Evolutionary conservation across 2,888 invertebrate genomes (phyloP), one percentile per base, ranked within the genome.

Genomic region (Eristalis pertinax): DNA sequence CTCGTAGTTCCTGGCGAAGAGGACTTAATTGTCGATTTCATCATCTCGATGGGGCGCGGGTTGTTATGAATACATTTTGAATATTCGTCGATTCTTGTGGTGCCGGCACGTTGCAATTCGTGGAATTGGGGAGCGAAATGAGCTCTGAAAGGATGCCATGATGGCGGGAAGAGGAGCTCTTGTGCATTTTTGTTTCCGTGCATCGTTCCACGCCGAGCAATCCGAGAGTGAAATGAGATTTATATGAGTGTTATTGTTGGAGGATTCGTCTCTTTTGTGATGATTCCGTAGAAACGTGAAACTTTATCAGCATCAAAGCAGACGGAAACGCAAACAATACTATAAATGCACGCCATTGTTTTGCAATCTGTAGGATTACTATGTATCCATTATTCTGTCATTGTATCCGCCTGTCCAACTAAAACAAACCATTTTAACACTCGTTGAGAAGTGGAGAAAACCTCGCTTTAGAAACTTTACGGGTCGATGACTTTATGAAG

Each of bases 21-120:
- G 24, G 26, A 60, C 38, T 65, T 35, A 65, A 65, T 41, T 35
- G 38, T 60, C 5, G 24, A 26, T 60, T 60, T 13, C 15, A 26
- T 50, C 32, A 8, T 63, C 15, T 8, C 35, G 35, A 35, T 41
- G 38, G 24, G 22, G 4, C 43, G 35, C 10, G 10, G 43, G 7
- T 11, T 56, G n/a, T 75, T 41, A 67, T 75, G 65, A 75, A 75
- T 65, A 65, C 24, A 65, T 60, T 70, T 56, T 65, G 56, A 75
- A 38, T 58, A 26, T 58, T 75, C 26, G 35, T 67, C 26, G 19
- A 50, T 50, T 50, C 50, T 26, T 38, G 24, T 35, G 58, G 56
- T 11, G 7, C 11, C 24, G 13, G 64, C 22, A n/a, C n/a, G n/a
- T n/a, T n/a, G n/a, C n/a, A 65, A 56, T 22, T 38, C 75, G 19